phyloP scores from a whole-genome alignment of 1,140 invertebrate genomes.

The Trypoxylus dichotomus region DNA sequence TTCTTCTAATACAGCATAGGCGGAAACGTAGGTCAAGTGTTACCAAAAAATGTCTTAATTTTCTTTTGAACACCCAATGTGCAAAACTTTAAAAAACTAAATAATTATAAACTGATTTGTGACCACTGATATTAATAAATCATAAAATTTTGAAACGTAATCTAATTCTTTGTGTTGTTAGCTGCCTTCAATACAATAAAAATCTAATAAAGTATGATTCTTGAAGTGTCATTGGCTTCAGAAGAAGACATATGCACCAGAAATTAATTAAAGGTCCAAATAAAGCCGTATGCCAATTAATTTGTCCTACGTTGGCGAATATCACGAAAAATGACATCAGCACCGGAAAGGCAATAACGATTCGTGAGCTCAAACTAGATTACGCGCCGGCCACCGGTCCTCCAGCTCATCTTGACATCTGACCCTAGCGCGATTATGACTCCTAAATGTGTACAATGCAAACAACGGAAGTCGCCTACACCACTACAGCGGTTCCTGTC shows the following conservation, averaged over 20 bases:
- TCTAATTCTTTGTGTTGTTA: too few species aligned
- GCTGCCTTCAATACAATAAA: too few species aligned
- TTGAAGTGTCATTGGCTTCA: background rate
- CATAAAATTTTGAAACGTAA: too few species aligned
- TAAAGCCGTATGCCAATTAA: background rate
- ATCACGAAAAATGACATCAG: slow-evolving; percentile 21
- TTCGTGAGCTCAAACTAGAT: slow-evolving; percentile 13
- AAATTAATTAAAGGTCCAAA: background rate
- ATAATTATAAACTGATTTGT: too few species aligned
- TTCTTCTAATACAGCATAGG: too few species aligned
- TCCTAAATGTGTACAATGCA: slow-evolving; percentile 20
- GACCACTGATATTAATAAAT: too few species aligned
- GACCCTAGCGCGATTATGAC: slow-evolving; percentile 12
- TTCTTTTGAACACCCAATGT: too few species aligned
- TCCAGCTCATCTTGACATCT: slow-evolving; percentile 11
- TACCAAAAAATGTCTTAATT: too few species aligned
- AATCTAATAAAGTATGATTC: too few species aligned
- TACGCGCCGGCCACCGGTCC: slow-evolving; percentile 13
- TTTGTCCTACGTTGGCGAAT: background rate
- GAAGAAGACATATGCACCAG: background rate
- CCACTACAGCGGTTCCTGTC: background rate
- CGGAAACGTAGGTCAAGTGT: too few species aligned
- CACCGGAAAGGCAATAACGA: slow-evolving; percentile 15
- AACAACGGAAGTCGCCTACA: slow-evolving; percentile 22
- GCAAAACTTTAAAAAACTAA: too few species aligned